These are phyloP conservation scores for Liolophura sinensis DNA, from an alignment of 1,140 invertebrate species.

Conservation along the genomic window DNA sequence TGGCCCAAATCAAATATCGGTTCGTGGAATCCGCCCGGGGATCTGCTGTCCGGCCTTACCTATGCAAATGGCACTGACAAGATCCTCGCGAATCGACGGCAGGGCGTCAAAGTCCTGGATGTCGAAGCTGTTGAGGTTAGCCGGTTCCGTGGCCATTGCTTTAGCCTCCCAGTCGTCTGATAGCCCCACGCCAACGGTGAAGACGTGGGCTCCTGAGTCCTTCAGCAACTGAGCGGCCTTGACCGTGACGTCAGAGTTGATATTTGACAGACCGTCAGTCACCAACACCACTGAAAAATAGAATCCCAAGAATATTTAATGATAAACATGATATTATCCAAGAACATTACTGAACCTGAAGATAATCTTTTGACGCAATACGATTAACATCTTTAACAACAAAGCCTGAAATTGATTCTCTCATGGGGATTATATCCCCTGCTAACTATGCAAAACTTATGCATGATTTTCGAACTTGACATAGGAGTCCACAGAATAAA, in stretches of 20 bases:
- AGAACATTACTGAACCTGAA: too few relatives aligned
- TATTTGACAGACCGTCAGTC: slow-evolving; percentile 50
- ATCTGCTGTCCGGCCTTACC: slow-evolving; percentile 17
- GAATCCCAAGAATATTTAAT: slow-evolving; percentile 1
- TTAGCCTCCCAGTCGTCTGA: slow-evolving; percentile 36
- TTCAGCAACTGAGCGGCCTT: slow-evolving; percentile 33
- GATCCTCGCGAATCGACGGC: slow-evolving; percentile 22
- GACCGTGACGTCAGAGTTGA: slow-evolving; percentile 40
- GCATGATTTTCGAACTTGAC: too few relatives aligned
- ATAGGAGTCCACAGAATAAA: too few relatives aligned
- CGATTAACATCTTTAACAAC: too few relatives aligned
- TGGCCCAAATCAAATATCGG: too few relatives aligned
- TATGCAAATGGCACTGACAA: slow-evolving; percentile 35
- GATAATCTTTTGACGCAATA: too few relatives aligned
- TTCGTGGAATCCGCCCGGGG: too few relatives aligned
- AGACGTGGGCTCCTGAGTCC: slow-evolving; percentile 19
- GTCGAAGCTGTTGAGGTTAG: slow-evolving; percentile 29
- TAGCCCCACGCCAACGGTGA: slow-evolving; percentile 40
- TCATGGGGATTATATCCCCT: too few relatives aligned
- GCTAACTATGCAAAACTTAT: too few relatives aligned
- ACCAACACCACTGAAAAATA: slow-evolving; percentile 42
- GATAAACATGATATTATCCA: too few relatives aligned
- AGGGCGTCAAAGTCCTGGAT: slow-evolving; percentile 29
- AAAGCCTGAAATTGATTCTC: too few relatives aligned
- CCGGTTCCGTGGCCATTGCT: slow-evolving; percentile 39